phyloP scores from a whole-genome alignment of 2,113 vertebrate species.

The Hemiprocne comata region DNA sequence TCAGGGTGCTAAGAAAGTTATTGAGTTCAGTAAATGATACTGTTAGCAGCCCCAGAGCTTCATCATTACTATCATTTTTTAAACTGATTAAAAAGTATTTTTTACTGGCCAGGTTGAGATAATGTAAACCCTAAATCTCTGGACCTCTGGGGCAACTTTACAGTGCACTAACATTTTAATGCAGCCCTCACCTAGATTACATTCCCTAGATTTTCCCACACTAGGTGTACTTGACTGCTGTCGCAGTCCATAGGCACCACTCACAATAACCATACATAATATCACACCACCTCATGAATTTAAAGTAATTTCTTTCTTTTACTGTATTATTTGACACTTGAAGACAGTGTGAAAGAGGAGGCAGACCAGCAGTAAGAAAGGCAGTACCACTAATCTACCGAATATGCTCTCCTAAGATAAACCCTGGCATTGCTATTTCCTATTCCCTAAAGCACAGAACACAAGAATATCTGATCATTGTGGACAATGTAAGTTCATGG shows the following conservation, averaged over 20 bases:
- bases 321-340: not conserved
- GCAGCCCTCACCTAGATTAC: not conserved
- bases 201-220: not conserved
- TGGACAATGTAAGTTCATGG: not conserved
- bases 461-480: not conserved
- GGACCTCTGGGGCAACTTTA: not conserved
- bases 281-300: not conserved
- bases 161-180: not conserved
- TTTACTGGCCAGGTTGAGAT: not conserved
- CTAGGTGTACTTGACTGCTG: not conserved
- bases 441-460: not conserved
- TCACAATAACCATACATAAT: not conserved
- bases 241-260: not conserved
- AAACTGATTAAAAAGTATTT: not conserved
- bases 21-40: not conserved
- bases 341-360: not conserved
- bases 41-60: not conserved
- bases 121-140: not conserved
- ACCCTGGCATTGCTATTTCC: not conserved
- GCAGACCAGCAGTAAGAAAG: not conserved
- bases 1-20: not conserved
- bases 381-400: not conserved
- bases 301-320: not conserved
- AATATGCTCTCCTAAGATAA: not conserved
- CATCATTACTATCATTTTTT: not conserved